Evolutionary conservation across 2,888 invertebrate species (phyloP), one percentile per base, ranked within the genome.

Genomic region (Pachydiplax longipennis): DNA sequence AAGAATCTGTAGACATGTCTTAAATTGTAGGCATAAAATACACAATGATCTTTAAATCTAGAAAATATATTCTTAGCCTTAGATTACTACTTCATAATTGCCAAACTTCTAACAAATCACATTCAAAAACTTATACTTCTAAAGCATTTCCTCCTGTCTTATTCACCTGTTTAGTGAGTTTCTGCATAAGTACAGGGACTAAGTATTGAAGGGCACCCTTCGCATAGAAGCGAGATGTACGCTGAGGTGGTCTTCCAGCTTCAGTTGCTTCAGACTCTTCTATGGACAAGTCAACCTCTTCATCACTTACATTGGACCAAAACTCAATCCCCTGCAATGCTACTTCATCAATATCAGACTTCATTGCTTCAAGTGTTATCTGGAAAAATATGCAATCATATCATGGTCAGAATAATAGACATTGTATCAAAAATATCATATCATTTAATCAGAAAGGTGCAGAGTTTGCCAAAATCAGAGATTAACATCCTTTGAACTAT

Each of bases 241-340:
- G 95, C 37, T 97, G 96, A 35, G 99, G 99, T n/a, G 99, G 97
- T 92, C 98, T 96, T n/a, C 99, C 98, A 93, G 97, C 96, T 94
- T 99, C 99, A 73, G 96, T 96, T 18, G 99, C 99, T 94, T 99
- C 99, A 81, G 97, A 97, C 93, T 98, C 98, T 94, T 99, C 99
- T 93, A 99, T 97, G 1, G 97, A 96, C 92, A 99, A 95, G 94
- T 99, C 99, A 61, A 99, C 98, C 94, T 99, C 99, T 95, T 99
- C 99, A 94, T 99, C 99, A 93, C 99, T 99, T 0, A 99, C 99
- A 93, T 99, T 99, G 6, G 99, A 99, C 99, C 99, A 99, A 95
- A 99, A 99, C 94, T 99, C 99, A 94, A 99, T 99, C 92, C 99
- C 99, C 95, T 99, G 99, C 91, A 99, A 95, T 31, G 99, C 97